These are phyloP conservation scores for Lathronympha strigana DNA, from an alignment of 2,888 invertebrate species.

Conservation along the genomic window DNA sequence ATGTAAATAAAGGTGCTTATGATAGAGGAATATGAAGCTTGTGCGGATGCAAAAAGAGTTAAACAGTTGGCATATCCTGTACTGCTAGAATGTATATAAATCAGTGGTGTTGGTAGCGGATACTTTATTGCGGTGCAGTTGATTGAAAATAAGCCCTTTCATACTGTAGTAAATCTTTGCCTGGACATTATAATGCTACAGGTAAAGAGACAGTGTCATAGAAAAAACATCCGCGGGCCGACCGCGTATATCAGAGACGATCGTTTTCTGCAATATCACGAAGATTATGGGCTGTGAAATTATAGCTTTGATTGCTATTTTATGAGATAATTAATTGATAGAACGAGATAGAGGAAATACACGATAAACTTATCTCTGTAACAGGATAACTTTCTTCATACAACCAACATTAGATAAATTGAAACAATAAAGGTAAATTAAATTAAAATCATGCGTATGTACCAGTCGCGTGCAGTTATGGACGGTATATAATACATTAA, in stretches of 20 bases:
- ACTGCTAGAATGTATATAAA: constrained; percentile 48
- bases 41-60: constrained; percentile 43
- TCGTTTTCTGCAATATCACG: constrained; percentile 7
- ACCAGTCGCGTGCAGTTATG: too few relatives aligned
- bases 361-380: background rate
- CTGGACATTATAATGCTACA: constrained; percentile 40
- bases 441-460: too few relatives aligned
- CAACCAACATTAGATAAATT: too few relatives aligned
- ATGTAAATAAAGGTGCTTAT: constrained; percentile 41
- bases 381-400: background rate
- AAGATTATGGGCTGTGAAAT: constrained; percentile 3
- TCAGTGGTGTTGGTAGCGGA: constrained; percentile 53
- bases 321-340: background rate
- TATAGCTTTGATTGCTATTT: background rate
- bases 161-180: constrained; percentile 38
- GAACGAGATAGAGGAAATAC: background rate
- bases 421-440: too few relatives aligned
- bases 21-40: constrained; percentile 50
- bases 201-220: constrained; percentile 30
- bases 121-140: constrained; percentile 57
- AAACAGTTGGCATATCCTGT: constrained; percentile 39
- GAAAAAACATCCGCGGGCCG: constrained; percentile 27
- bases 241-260: constrained; percentile 33
- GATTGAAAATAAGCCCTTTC: constrained; percentile 58
- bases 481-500: too few relatives aligned